A percentile compares a stretch with the other conserved stretches of the same genome.
phyloP scores from a whole-genome alignment of 2,113 vertebrate species.

The Cheirogaleus medius region DNA sequence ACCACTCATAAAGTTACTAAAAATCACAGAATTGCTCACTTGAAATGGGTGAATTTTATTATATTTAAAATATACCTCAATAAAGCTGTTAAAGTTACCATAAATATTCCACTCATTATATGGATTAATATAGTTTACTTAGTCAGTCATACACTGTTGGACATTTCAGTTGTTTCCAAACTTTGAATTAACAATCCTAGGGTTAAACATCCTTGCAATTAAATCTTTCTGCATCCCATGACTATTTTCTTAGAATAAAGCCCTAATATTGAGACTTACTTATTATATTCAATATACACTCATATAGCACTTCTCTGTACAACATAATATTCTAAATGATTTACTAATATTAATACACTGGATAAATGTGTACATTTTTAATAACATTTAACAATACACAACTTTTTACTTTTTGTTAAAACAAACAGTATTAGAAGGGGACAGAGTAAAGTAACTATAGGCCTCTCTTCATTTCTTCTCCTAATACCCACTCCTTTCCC shows the following conservation, averaged over 20 bases:
- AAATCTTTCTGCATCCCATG: background rate
- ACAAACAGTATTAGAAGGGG: background rate
- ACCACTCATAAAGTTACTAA: background rate
- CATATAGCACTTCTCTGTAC: background rate
- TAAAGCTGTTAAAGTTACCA: conserved; percentile 12
- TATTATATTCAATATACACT: background rate
- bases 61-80: background rate
- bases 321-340: background rate
- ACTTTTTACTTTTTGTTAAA: conserved; percentile 5
- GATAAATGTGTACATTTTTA: background rate
- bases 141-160: background rate
- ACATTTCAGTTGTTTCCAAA: background rate
- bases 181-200: background rate
- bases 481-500: background rate
- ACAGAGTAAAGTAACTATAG: background rate
- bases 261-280: background rate
- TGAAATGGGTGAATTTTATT: background rate
- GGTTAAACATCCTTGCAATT: background rate
- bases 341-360: background rate
- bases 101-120: background rate
- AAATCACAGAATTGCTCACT: background rate
- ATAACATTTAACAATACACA: background rate
- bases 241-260: conserved; percentile 5
- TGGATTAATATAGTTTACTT: background rate
- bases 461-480: background rate